A percentile compares a stretch with the other conserved stretches of the same genome.
phyloP scores from a whole-genome alignment of 2,888 invertebrate genomes.

The Stenotaenia linearis region DNA sequence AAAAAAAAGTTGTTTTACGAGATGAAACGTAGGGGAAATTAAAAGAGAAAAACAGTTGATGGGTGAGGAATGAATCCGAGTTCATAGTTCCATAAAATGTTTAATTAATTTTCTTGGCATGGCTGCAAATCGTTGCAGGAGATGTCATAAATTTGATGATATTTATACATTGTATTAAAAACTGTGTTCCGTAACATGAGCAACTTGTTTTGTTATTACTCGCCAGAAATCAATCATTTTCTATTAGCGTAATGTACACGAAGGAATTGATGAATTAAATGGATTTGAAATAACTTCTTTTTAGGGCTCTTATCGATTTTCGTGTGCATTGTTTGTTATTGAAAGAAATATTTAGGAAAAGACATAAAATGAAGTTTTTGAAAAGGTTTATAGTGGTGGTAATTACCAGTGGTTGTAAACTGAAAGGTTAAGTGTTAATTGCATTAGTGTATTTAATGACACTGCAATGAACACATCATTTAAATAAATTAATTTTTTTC shows the following conservation, averaged over 20 bases:
- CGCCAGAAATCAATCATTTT: conserved; percentile 12
- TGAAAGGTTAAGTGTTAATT: neutral
- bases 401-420: neutral
- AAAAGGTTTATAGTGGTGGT: neutral
- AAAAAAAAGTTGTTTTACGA: neutral
- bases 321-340: too few species aligned
- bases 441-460: neutral
- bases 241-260: conserved; percentile 4
- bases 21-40: neutral
- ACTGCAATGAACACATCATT: neutral
- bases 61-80: conserved; percentile 9
- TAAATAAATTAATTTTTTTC: neutral
- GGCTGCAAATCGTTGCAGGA: conserved; percentile 17
- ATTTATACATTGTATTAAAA: conserved; percentile 23
- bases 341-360: too few species aligned
- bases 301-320: neutral
- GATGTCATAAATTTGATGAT: neutral
- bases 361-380: too few species aligned
- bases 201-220: neutral
- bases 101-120: conserved; percentile 26
- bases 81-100: conserved; percentile 26
- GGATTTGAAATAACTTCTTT: neutral
- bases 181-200: neutral
- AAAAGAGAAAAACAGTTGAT: conserved; percentile 1
- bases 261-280: neutral